Conservation (phyloP, 2,113 vertebrate species). For the Pelmatolapia mariae region DNA sequence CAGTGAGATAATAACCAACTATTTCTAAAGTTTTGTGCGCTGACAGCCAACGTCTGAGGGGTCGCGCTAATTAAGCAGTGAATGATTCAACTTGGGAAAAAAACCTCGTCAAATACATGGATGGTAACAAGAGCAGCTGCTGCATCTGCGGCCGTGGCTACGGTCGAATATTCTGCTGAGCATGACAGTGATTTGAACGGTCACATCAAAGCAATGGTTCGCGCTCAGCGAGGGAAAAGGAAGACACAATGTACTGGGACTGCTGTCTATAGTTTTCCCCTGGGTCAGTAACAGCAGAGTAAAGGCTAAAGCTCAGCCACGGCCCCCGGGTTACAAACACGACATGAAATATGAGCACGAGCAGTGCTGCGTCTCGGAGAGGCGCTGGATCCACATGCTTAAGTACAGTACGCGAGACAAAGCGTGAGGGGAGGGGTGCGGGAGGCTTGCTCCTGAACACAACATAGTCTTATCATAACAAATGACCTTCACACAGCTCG, state of each 20-base stretch:
- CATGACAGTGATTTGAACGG: constrained; percentile 35
- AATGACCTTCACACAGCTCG: constrained; percentile 52
- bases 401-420: constrained; percentile 25
- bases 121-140: constrained; percentile 29
- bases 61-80: not conserved
- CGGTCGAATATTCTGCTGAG: constrained; percentile 14
- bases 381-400: not conserved
- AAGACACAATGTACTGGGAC: constrained; percentile 19
- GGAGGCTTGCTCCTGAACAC: constrained; percentile 15
- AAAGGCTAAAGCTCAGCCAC: constrained; percentile 38
- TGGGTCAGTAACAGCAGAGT: constrained; percentile 21
- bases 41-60: not conserved
- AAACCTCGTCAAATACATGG: not conserved
- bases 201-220: constrained; percentile 48
- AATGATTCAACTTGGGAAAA: not conserved
- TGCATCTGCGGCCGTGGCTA: not conserved
- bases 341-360: constrained; percentile 47
- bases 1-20: not conserved
- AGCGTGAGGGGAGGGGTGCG: not conserved
- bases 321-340: constrained; percentile 36
- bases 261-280: constrained; percentile 14
- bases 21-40: not conserved
- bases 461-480: constrained; percentile 40
- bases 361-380: not conserved
- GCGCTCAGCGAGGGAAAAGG: not conserved